phyloP scores from a whole-genome alignment of 2,113 vertebrate species.

The Verasper variegatus region DNA sequence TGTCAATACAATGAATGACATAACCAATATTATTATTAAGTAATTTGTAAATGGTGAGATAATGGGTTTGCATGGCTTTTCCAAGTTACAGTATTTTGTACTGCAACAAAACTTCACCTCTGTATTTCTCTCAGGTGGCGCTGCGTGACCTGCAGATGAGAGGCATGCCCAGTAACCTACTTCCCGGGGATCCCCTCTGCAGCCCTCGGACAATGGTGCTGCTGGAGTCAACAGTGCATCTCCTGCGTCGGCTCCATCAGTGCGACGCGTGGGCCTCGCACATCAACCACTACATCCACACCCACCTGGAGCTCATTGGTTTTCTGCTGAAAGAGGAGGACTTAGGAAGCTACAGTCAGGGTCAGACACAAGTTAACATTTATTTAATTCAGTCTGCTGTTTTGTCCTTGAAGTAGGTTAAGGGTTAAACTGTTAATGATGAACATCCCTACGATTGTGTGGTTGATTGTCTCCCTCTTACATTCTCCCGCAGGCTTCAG shows the following conservation, averaged over 20 bases:
- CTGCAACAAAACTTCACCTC: background rate
- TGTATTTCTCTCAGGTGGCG: conserved; percentile 73
- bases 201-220: conserved; percentile 81
- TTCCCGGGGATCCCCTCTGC: conserved; percentile 85
- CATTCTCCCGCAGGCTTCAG: conserved; percentile 26
- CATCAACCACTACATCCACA: conserved; percentile 82
- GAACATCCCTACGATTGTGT: background rate
- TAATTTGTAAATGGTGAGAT: background rate
- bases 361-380: conserved; percentile 46
- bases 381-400: background rate
- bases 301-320: conserved; percentile 81
- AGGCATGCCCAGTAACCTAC: conserved; percentile 83
- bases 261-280: conserved; percentile 78
- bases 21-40: too few species aligned
- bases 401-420: background rate
- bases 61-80: background rate
- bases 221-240: conserved; percentile 82
- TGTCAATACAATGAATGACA: background rate
- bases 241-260: conserved; percentile 79
- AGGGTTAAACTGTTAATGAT: too few species aligned
- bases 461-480: background rate
- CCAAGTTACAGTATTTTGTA: too few species aligned
- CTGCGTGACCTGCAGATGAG: conserved; percentile 85
- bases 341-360: conserved; percentile 45
- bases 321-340: conserved; percentile 78